Evolutionary conservation across 1,140 invertebrate species (phyloP).

Genomic region (Drosophila triauraria): DNA sequence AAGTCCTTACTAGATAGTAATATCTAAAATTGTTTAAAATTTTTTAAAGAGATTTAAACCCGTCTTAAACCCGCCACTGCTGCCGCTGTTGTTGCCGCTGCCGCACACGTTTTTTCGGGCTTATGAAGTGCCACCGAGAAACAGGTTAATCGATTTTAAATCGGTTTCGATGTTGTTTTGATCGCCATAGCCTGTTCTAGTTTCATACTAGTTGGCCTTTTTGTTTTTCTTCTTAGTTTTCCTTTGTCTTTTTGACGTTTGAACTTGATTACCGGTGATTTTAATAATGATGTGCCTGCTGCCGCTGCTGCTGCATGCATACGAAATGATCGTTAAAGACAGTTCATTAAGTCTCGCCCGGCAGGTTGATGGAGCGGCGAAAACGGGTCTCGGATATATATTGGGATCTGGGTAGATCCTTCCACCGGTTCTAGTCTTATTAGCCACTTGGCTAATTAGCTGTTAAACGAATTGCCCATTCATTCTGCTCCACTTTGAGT

Average conservation of each 20-base stretch:
- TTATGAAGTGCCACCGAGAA: conserved; percentile 78
- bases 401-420: conserved; percentile 29
- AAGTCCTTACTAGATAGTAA: background rate
- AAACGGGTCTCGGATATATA: conserved; percentile 8
- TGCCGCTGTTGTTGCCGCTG: conserved; percentile 36
- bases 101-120: conserved; percentile 68
- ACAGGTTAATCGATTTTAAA: conserved; percentile 85
- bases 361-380: conserved; percentile 25
- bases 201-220: conserved; percentile 59
- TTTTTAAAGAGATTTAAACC: background rate
- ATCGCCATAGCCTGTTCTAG: conserved; percentile 68
- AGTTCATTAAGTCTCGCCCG: conserved; percentile 56
- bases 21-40: too few species aligned
- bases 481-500: conserved; percentile 40
- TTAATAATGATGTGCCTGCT: conserved; percentile 79
- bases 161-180: conserved; percentile 83
- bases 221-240: conserved; percentile 43
- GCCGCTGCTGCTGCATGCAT: conserved; percentile 39
- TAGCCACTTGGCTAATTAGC: conserved; percentile 66
- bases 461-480: conserved; percentile 64
- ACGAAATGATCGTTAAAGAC: conserved; percentile 59
- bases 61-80: conserved; percentile 7
- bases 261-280: conserved; percentile 83
- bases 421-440: conserved; percentile 27
- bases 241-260: conserved; percentile 76